Evolutionary conservation across 2,113 vertebrate species (phyloP).

Genomic region (Dicentrarchus labrax): DNA sequence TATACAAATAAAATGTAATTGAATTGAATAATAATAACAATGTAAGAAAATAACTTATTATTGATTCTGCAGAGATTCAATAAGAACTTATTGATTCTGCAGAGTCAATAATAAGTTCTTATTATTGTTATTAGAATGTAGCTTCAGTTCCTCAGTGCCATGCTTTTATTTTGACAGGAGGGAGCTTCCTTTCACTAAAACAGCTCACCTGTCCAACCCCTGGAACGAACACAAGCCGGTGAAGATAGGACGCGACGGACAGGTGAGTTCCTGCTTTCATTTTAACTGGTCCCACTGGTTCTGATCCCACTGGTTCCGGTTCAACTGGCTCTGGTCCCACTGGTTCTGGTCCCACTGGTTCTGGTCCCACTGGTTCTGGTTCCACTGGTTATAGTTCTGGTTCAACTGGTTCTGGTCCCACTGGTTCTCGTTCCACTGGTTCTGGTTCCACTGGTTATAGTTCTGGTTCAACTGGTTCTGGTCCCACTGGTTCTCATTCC

Average conservation of each 20-base stretch:
- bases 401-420: neutral
- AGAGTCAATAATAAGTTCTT: too few species aligned
- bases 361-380: neutral
- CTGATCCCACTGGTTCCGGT: too few species aligned
- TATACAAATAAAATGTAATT: too few species aligned
- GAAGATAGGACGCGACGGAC: slow-evolving; percentile 98
- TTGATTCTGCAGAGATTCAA: too few species aligned
- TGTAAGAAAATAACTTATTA: too few species aligned
- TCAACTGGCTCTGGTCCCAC: neutral
- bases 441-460: neutral
- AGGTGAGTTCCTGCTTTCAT: slow-evolving; percentile 81
- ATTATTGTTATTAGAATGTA: too few species aligned
- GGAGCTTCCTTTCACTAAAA: slow-evolving; percentile 97
- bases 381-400: neutral
- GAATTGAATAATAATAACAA: too few species aligned
- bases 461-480: rapidly evolving
- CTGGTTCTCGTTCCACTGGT: neutral
- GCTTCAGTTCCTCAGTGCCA: too few species aligned
- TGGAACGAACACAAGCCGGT: slow-evolving; percentile 99
- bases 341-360: neutral
- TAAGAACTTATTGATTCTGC: too few species aligned
- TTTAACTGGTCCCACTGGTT: rapidly evolving
- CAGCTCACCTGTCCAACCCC: slow-evolving; percentile 95
- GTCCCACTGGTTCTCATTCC: neutral
- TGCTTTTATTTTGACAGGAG: slow-evolving; percentile 81